Conservation (phyloP, 2,113 vertebrate genomes). For the Chionis minor region DNA sequence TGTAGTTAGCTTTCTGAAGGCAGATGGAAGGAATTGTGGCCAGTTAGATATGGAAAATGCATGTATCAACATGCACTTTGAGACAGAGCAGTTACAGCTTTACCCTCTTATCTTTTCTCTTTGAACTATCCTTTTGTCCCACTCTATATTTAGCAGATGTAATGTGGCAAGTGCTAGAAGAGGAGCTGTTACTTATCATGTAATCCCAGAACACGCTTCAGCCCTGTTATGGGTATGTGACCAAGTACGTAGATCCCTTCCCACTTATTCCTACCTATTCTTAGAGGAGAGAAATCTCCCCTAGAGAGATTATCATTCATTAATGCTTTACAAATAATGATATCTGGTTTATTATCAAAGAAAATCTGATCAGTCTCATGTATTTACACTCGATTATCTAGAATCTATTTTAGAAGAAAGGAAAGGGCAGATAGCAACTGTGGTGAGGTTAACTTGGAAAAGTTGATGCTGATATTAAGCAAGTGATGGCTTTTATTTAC, state of each 20-base stretch:
- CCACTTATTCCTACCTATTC: background rate
- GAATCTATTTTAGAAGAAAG: background rate
- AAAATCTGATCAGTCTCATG: background rate
- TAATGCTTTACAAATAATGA: background rate
- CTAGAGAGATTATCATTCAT: background rate
- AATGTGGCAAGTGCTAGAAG: background rate
- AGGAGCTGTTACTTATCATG: background rate
- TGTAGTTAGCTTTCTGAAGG: background rate
- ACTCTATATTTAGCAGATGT: slow-evolving; percentile 33
- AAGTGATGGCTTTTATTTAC: slow-evolving; percentile 40
- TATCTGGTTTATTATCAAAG: background rate
- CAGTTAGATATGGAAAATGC: background rate
- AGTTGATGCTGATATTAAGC: background rate
- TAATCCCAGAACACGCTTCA: background rate
- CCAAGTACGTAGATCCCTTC: background rate
- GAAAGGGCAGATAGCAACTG: background rate
- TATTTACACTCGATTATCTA: background rate
- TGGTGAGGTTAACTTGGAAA: slow-evolving; percentile 11
- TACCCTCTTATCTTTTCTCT: background rate
- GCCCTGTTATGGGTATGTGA: background rate
- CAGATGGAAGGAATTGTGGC: background rate
- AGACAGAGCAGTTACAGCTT: background rate
- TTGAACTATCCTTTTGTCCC: background rate
- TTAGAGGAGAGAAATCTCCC: background rate
- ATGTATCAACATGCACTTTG: background rate